A percentile compares a stretch with the other conserved stretches of the same genome.
These are phyloP conservation scores for Stenurella melanura DNA, from an alignment of 2,888 invertebrate genomes.

Conservation along the genomic window DNA sequence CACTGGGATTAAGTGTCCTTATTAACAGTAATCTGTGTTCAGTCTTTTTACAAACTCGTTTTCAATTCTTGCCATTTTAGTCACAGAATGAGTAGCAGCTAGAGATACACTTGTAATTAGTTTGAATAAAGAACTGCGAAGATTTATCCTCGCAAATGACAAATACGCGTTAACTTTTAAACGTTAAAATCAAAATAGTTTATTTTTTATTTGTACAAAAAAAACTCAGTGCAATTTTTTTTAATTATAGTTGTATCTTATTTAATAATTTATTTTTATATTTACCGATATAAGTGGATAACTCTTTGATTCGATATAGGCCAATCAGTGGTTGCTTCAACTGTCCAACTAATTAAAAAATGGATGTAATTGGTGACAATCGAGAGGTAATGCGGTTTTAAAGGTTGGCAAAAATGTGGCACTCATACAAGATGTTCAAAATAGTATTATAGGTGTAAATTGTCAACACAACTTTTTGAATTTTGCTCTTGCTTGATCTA, in stretches of 20 bases:
- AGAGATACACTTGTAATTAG: background rate
- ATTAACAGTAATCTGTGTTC: constrained; percentile 1
- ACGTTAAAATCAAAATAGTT: constrained; percentile 35
- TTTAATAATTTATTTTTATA: constrained; percentile 41
- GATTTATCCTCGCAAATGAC: constrained; percentile 13
- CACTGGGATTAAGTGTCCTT: constrained; percentile 11
- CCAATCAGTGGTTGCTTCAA: too few relatives aligned
- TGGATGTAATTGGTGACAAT: too few relatives aligned
- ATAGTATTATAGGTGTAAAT: too few relatives aligned
- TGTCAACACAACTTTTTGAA: too few relatives aligned
- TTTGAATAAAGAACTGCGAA: background rate
- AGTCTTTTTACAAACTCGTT: background rate
- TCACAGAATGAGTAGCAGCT: background rate
- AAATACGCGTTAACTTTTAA: constrained; percentile 32
- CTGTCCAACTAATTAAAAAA: too few relatives aligned
- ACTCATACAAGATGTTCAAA: too few relatives aligned
- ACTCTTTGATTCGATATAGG: constrained; percentile 15
- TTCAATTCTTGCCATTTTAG: background rate
- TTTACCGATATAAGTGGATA: constrained; percentile 25
- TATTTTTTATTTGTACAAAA: constrained; percentile 45
- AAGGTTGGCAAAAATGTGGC: too few relatives aligned
- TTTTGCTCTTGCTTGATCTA: too few relatives aligned
- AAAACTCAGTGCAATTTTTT: constrained; percentile 51
- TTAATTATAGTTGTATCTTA: constrained; percentile 44
- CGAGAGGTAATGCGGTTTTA: too few relatives aligned